Evolutionary conservation across 1,140 invertebrate species (phyloP).

Genomic region (Pteromalus puparum): DNA sequence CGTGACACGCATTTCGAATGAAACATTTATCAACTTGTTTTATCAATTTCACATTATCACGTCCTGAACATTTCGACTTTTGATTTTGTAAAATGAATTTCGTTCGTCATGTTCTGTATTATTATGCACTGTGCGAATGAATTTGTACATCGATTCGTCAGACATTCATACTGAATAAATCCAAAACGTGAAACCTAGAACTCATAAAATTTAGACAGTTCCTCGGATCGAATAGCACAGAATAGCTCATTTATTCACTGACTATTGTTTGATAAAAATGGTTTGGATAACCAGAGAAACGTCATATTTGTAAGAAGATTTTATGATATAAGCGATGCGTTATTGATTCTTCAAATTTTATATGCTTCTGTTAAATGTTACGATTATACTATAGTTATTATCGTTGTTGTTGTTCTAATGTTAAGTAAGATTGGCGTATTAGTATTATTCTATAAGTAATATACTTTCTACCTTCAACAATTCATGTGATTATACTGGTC

Average conservation of each 20-base stretch:
- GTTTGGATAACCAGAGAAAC: background rate
- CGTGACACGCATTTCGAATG: background rate
- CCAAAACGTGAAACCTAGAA: background rate
- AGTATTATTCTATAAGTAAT: constrained; percentile 33
- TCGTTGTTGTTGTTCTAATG: constrained; percentile 45
- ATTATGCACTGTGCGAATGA: background rate
- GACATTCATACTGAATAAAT: background rate
- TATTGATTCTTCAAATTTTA: constrained; percentile 70
- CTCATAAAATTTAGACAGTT: background rate
- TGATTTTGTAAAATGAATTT: too few species aligned
- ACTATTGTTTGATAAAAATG: background rate
- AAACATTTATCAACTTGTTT: background rate
- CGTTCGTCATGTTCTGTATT: too few species aligned
- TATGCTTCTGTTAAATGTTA: constrained; percentile 68
- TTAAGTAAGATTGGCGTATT: constrained; percentile 37
- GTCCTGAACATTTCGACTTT: too few species aligned
- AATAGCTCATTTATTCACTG: background rate
- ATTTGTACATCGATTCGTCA: background rate
- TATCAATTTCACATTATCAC: too few species aligned
- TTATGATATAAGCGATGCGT: constrained; percentile 58
- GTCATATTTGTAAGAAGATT: constrained; percentile 12
- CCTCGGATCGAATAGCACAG: background rate
- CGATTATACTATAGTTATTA: constrained; percentile 57
- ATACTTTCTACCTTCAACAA: constrained; percentile 12
- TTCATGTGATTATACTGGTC: constrained; percentile 37